A percentile compares a stretch with the other conserved stretches of the same genome.
These are phyloP conservation scores for Andrena haemorrhoa DNA, from an alignment of 2,888 invertebrate species.

Conservation along the genomic window DNA sequence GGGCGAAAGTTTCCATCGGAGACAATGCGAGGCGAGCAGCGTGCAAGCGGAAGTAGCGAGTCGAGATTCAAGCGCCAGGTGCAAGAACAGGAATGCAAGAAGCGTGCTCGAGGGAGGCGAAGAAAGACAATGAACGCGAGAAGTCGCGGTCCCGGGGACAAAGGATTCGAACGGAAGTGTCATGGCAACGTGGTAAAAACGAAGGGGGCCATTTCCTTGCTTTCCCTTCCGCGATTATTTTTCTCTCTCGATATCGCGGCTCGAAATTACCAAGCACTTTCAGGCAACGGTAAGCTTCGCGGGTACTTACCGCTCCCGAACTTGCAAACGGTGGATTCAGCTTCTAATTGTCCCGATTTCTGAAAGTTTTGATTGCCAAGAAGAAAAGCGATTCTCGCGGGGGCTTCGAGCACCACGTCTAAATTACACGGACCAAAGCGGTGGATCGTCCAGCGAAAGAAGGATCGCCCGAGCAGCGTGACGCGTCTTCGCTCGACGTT, in stretches of 20 bases:
- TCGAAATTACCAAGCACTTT: conserved; percentile 29
- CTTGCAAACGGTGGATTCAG: conserved; percentile 14
- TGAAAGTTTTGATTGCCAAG: not conserved
- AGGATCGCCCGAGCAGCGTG: not conserved
- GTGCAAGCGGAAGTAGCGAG: conserved; percentile 29
- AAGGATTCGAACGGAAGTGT: conserved; percentile 48
- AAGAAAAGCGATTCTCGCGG: not conserved
- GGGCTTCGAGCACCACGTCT: too few relatives aligned
- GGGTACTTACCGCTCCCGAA: not conserved
- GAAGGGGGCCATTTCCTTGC: conserved; percentile 22
- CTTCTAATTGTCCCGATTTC: conserved; percentile 4
- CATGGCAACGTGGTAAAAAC: conserved; percentile 45
- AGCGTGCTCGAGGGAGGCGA: conserved; percentile 9
- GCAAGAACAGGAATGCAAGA: conserved; percentile 35
- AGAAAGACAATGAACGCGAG: conserved; percentile 47
- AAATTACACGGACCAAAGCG: not conserved
- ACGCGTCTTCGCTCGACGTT: conserved; percentile 18
- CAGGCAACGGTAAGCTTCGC: not conserved
- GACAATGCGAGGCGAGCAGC: conserved; percentile 39
- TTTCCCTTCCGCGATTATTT: conserved; percentile 34
- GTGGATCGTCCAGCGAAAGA: not conserved
- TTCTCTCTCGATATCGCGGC: conserved; percentile 26
- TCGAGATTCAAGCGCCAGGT: conserved; percentile 36
- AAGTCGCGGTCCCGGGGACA: conserved; percentile 42
- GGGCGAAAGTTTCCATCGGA: conserved; percentile 22